Percentiles rank a stretch among this genome's conserved stretches.
Conservation (phyloP, 2,888 invertebrate genomes). For the Tribolium freemani region DNA sequence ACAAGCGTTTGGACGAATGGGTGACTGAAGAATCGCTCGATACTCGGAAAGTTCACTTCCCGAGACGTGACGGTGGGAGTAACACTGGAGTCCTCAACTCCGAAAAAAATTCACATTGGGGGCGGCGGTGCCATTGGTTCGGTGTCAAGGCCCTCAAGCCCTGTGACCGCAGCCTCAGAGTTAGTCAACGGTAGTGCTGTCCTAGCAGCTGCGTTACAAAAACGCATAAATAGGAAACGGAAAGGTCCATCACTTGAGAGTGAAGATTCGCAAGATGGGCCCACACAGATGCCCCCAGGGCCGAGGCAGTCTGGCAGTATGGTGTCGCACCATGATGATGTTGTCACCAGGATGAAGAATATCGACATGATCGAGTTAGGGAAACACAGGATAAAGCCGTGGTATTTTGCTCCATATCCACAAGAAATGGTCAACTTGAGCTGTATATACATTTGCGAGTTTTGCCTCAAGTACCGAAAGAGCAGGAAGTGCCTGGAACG, state of each 20-base stretch:
- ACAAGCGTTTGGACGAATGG: slow-evolving; percentile 99
- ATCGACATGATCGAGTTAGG: slow-evolving; percentile 98
- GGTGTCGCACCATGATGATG: slow-evolving; percentile 95
- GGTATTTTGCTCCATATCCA: slow-evolving; percentile 99
- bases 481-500: slow-evolving; percentile 95
- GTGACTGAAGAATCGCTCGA: slow-evolving; percentile 95
- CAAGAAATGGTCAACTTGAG: slow-evolving; percentile 90
- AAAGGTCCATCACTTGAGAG: slow-evolving; percentile 75
- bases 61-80: slow-evolving; percentile 80
- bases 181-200: slow-evolving; percentile 87
- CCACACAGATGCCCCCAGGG: slow-evolving; percentile 70
- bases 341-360: slow-evolving; percentile 98
- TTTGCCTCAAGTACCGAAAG: slow-evolving; percentile 97
- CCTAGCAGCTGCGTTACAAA: slow-evolving; percentile 85
- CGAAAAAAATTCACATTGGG: slow-evolving; percentile 79
- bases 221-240: slow-evolving; percentile 87
- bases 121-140: slow-evolving; percentile 56
- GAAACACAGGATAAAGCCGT: slow-evolving; percentile 93
- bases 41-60: slow-evolving; percentile 92
- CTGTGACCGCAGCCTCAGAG: slow-evolving; percentile 67
- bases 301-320: slow-evolving; percentile 94
- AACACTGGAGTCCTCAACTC: slow-evolving; percentile 82
- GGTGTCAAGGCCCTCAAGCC: slow-evolving; percentile 70
- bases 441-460: slow-evolving; percentile 99
- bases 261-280: slow-evolving; percentile 71